These are phyloP conservation scores for Zaprionus capensis DNA, from an alignment of 1,140 invertebrate species.

Conservation along the genomic window DNA sequence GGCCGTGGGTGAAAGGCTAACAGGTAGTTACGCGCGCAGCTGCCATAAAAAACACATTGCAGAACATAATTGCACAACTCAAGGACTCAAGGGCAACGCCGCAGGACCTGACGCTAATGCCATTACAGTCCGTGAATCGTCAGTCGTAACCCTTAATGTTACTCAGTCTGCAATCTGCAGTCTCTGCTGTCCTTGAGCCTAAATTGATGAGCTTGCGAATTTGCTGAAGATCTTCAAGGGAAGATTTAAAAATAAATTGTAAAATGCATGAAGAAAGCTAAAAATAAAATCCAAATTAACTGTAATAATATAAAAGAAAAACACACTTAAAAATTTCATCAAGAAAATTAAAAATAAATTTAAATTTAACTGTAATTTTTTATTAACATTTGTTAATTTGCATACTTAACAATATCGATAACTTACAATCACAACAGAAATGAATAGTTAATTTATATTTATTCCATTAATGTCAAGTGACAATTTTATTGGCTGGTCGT, in stretches of 20 bases:
- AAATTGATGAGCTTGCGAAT: not conserved
- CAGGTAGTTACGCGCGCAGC: slow-evolving; percentile 55
- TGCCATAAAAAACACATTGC: slow-evolving; percentile 65
- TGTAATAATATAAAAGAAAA: too few species aligned
- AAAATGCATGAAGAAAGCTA: too few species aligned
- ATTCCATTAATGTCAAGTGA: slow-evolving; percentile 29
- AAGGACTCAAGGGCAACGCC: slow-evolving; percentile 50
- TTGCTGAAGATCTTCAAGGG: not conserved
- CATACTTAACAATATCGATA: not conserved
- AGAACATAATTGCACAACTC: slow-evolving; percentile 60
- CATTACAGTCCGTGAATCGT: slow-evolving; percentile 45
- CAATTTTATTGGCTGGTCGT: slow-evolving; percentile 1
- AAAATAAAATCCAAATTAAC: too few species aligned
- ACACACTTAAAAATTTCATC: not conserved
- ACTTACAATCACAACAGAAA: slow-evolving; percentile 20
- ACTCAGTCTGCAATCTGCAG: slow-evolving; percentile 8
- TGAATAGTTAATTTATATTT: slow-evolving; percentile 21
- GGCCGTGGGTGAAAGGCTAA: slow-evolving; percentile 41
- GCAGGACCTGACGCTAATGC: slow-evolving; percentile 57
- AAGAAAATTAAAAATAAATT: not conserved
- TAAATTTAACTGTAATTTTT: not conserved
- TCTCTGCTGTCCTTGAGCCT: slow-evolving; percentile 47
- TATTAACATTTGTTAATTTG: not conserved
- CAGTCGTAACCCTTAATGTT: slow-evolving; percentile 61
- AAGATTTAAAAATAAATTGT: too few species aligned